These are phyloP conservation scores for Ethmia dodecea DNA, from an alignment of 2,888 invertebrate species.

Conservation along the genomic window DNA sequence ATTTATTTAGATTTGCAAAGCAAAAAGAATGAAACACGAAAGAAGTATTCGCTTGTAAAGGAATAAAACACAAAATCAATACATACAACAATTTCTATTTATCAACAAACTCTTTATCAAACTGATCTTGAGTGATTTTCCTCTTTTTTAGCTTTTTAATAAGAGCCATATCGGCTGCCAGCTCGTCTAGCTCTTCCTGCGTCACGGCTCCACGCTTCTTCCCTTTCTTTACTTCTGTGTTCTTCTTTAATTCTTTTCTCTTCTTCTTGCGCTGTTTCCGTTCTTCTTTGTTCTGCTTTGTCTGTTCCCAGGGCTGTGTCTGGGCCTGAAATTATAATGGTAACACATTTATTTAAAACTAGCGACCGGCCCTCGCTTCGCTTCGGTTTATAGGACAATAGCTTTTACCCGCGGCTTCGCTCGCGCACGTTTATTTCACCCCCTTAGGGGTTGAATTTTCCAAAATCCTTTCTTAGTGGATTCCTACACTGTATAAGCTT, in stretches of 20 bases:
- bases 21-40: too few species aligned
- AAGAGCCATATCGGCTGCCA: constrained; percentile 88
- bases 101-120: constrained; percentile 79
- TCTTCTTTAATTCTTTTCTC: constrained; percentile 76
- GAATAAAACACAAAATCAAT: too few species aligned
- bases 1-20: too few species aligned
- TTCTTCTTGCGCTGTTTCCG: constrained; percentile 79
- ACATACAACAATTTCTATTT: constrained; percentile 26
- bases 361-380: too few species aligned
- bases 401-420: too few species aligned
- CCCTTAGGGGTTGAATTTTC: too few species aligned
- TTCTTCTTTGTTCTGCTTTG: constrained; percentile 84
- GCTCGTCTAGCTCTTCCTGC: constrained; percentile 85
- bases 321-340: constrained; percentile 62
- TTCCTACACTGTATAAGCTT: too few species aligned
- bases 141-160: constrained; percentile 92
- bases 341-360: too few species aligned
- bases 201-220: constrained; percentile 68
- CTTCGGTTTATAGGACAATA: too few species aligned
- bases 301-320: constrained; percentile 87
- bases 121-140: constrained; percentile 84
- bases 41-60: too few species aligned
- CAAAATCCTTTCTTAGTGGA: too few species aligned
- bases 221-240: constrained; percentile 63
- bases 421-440: too few species aligned